Conservation (phyloP, 2,888 invertebrate genomes). For the Tupiocoris notatus region DNA sequence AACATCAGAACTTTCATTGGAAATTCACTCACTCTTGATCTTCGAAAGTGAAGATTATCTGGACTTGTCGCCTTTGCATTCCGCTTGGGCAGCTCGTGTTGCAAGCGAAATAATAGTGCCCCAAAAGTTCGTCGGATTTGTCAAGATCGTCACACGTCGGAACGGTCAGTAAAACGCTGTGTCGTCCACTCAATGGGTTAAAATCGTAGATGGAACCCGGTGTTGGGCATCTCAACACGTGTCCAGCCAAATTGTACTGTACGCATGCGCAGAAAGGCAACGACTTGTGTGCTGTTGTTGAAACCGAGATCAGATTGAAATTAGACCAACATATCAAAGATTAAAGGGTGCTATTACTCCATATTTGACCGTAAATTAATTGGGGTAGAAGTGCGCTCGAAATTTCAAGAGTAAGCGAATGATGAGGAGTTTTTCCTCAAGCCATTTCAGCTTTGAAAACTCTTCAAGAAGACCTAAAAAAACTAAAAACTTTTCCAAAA, state of each 20-base stretch:
- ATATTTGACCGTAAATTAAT: too few species aligned
- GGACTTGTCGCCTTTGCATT: not conserved
- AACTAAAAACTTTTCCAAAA: too few species aligned
- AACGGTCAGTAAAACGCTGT: not conserved
- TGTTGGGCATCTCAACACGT: not conserved
- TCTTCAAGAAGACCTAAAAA: too few species aligned
- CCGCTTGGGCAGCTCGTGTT: not conserved
- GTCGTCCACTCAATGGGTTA: not conserved
- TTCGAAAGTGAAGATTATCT: not conserved
- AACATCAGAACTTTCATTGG: not conserved
- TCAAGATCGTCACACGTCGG: not conserved
- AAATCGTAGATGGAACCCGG: not conserved
- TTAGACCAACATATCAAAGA: too few species aligned
- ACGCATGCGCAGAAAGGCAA: not conserved
- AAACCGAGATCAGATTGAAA: too few species aligned
- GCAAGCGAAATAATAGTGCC: not conserved
- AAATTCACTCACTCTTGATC: not conserved
- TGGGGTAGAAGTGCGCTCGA: too few species aligned
- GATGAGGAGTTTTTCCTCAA: too few species aligned
- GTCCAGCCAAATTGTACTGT: not conserved
- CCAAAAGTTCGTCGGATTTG: not conserved
- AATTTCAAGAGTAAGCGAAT: too few species aligned
- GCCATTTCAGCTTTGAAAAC: too few species aligned
- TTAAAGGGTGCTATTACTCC: too few species aligned
- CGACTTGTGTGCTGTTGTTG: not conserved